A percentile compares a stretch with the other conserved stretches of the same genome.
phyloP scores from a whole-genome alignment of 1,140 invertebrate species.

The Bombus superbus region DNA sequence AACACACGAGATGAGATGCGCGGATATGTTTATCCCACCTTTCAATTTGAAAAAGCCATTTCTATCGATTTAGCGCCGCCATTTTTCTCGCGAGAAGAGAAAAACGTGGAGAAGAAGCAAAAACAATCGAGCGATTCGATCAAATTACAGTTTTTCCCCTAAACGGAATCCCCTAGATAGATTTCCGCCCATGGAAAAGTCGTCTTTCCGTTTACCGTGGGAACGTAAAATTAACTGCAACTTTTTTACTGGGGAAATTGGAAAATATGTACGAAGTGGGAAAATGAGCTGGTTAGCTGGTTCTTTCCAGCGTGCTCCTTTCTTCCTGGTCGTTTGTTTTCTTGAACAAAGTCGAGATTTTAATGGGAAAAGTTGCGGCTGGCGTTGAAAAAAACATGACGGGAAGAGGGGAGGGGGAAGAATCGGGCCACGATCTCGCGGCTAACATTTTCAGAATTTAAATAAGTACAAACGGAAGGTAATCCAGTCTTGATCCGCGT shows the following conservation, averaged over 20 bases:
- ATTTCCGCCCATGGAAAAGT: background rate
- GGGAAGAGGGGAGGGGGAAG: accelerated
- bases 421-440: background rate
- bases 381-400: background rate
- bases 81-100: too few species aligned
- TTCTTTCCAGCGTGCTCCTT: background rate
- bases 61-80: background rate
- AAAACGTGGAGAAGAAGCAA: background rate
- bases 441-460: slow-evolving; percentile 34
- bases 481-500: slow-evolving; percentile 3
- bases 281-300: background rate
- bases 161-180: background rate
- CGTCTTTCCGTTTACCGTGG: background rate
- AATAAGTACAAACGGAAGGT: background rate
- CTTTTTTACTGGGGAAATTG: background rate
- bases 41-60: background rate
- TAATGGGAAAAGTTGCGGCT: slow-evolving; percentile 24
- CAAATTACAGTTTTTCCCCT: background rate
- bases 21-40: background rate
- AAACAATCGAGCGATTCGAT: background rate
- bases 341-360: background rate
- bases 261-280: background rate
- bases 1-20: background rate
- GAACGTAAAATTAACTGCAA: background rate
- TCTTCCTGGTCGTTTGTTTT: background rate